phyloP scores from a whole-genome alignment of 2,797 vertebrate species.

The Oryzias dopingdopingensis region DNA sequence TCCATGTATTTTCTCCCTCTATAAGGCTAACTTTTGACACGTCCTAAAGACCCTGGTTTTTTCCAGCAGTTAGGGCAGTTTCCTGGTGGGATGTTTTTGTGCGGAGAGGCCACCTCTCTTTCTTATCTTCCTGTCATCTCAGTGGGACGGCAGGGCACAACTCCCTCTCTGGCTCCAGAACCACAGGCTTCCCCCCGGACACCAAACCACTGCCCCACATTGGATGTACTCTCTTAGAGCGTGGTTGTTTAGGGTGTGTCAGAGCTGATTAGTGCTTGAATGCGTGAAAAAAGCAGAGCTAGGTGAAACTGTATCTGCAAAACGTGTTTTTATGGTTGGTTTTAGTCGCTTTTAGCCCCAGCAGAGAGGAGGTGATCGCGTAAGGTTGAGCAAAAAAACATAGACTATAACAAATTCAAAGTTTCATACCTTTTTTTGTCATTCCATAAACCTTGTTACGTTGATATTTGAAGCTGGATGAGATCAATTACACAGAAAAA shows the following conservation, averaged over 20 bases:
- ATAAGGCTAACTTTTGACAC: slow-evolving; percentile 47
- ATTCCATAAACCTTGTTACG: slow-evolving; percentile 32
- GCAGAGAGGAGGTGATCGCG: slow-evolving; percentile 39
- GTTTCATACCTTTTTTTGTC: slow-evolving; percentile 23
- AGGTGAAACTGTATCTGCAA: slow-evolving; percentile 39
- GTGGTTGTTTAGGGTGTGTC: slow-evolving; percentile 66
- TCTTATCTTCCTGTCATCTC: slow-evolving; percentile 88
- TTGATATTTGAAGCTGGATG: slow-evolving; percentile 19
- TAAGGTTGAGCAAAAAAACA: slow-evolving; percentile 26
- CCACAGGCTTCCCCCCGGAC: slow-evolving; percentile 73
- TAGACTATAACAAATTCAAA: slow-evolving; percentile 30
- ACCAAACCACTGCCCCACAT: slow-evolving; percentile 52
- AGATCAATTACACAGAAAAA: slow-evolving; percentile 33
- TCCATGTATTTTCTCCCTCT: slow-evolving; percentile 32
- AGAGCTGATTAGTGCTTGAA: slow-evolving; percentile 65
- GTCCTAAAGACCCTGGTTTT: slow-evolving; percentile 41
- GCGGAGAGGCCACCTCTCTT: slow-evolving; percentile 68
- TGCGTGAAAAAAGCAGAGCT: slow-evolving; percentile 62
- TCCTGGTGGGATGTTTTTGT: slow-evolving; percentile 76
- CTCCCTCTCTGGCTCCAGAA: slow-evolving; percentile 82
- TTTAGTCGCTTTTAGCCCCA: slow-evolving; percentile 39
- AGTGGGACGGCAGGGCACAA: slow-evolving; percentile 83
- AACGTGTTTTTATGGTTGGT: slow-evolving; percentile 54
- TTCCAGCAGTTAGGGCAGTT: slow-evolving; percentile 63
- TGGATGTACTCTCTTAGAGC: slow-evolving; percentile 52